Percentiles rank a stretch among this genome's conserved stretches.
phyloP scores from a whole-genome alignment of 2,888 invertebrate genomes.

The Xanthia icteritia region DNA sequence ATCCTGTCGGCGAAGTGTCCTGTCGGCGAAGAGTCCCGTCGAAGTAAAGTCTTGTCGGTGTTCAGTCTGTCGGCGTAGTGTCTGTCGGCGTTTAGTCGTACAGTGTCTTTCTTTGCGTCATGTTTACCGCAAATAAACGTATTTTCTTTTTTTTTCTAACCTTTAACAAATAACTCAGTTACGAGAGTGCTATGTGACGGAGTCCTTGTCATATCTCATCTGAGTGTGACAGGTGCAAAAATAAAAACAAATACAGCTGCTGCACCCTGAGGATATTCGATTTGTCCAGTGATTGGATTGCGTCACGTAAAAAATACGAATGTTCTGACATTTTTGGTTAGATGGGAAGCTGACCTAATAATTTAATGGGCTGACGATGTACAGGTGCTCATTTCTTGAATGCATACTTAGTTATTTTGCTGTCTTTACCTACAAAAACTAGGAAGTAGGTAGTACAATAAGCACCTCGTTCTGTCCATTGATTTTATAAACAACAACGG shows the following conservation, averaged over 20 bases:
- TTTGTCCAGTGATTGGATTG: constrained; percentile 39
- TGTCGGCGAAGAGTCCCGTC: no score
- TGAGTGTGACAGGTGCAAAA: neutral
- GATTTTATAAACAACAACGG: neutral
- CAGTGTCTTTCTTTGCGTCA: no score
- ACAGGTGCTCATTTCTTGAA: neutral
- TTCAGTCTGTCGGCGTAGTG: no score
- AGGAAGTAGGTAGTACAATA: neutral
- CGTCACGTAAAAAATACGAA: constrained; percentile 14
- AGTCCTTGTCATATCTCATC: constrained; percentile 14
- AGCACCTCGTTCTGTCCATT: neutral
- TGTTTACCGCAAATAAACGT: no score
- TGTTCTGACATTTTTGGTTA: neutral
- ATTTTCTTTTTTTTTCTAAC: neutral
- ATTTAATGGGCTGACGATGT: neutral
- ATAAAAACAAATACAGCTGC: neutral
- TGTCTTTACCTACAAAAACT: neutral
- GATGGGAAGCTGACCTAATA: neutral
- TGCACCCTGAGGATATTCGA: constrained; percentile 13
- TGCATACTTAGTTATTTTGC: neutral
- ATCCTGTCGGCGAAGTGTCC: no score
- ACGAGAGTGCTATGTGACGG: constrained; percentile 5
- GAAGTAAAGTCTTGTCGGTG: no score
- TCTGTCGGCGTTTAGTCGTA: no score
- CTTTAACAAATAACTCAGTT: constrained; percentile 23